Percentiles rank a stretch among this genome's conserved stretches.
Conservation (phyloP, 2,113 vertebrate genomes). For the Phoenicopterus ruber region DNA sequence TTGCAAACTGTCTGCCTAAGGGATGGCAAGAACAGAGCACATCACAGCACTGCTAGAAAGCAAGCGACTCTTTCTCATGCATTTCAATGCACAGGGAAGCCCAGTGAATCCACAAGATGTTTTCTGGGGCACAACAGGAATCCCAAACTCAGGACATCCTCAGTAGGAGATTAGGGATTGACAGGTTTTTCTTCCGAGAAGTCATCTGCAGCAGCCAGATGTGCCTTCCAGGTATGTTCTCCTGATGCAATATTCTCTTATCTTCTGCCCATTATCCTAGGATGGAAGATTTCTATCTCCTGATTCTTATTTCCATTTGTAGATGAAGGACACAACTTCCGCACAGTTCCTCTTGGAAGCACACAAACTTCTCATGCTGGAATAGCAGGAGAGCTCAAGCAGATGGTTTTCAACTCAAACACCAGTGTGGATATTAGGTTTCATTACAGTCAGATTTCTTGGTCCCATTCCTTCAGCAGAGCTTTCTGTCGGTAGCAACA, state of each 20-base stretch:
- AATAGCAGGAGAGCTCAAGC: neutral
- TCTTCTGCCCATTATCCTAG: neutral
- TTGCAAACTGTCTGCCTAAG: neutral
- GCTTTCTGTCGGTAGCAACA: neutral
- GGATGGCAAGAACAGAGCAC: neutral
- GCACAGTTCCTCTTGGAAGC: neutral
- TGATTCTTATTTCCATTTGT: neutral
- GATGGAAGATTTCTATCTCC: neutral
- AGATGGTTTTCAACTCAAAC: neutral
- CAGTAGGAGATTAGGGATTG: neutral
- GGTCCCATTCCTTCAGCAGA: neutral
- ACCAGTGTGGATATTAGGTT: neutral
- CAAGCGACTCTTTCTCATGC: neutral
- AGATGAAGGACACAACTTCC: neutral
- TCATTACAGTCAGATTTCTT: neutral
- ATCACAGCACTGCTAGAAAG: neutral
- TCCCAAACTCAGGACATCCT: neutral
- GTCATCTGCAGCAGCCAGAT: neutral
- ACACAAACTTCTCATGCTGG: neutral
- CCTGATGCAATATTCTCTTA: neutral
- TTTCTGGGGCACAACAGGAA: neutral
- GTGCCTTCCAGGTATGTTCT: neutral
- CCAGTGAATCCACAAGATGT: neutral
- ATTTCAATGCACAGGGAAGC: neutral
- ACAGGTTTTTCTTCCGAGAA: neutral